Base-by-base conservation (phyloP, 1,140 invertebrate genomes). In the Cydia fagiglandana region DNA sequence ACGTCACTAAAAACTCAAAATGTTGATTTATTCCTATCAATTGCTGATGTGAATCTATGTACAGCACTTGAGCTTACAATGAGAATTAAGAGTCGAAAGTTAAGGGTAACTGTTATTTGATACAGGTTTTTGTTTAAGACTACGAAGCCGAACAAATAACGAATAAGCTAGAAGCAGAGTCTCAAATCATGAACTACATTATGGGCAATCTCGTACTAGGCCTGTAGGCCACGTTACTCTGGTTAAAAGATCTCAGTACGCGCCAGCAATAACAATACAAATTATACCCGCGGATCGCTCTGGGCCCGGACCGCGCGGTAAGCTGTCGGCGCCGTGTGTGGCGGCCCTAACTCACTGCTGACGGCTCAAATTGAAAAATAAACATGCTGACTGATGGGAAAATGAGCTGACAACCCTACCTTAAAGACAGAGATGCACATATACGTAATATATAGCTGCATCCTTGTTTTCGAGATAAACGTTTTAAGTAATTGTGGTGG, bases 331-430 rank as follows among this genome's bases (percentile, higher is more conserved):
- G 77, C 76, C 70, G 78, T 81, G 79, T 80, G 79, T 78, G 79
- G 79, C 79, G 77, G 75, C 79, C 79, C 79, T 80, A 78, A 80
- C 77, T 80, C 79, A 77, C 85, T 74, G 73, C 81, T 86, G 87
- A 88, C 86, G 86, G 88, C 77, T 81, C 78, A 83, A 89, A 88
- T 89, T 90, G 88, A 88, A 90, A 90, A 90, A 90, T 89, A 90
- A 90, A 90, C 87, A 90, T 74, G 45, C 78, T 81, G 84, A 83
- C 80, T 83, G 86, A 86, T 83, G 81, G 28, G 77, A 77, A 77
- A 76, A 64, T 66, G 80, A 79, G 80, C 78, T 73, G 78, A 74
- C 75, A 79, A 79, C 77, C 79, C 66, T 34, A 61, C 56, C n/a
- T 17, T 30, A 17, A 20, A 41, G 30, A 17, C 6, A 70, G n/a